Evolutionary conservation across 2,113 vertebrate genomes (phyloP), one percentile per base, ranked within the genome.

Genomic region (Rhombomys opimus): DNA sequence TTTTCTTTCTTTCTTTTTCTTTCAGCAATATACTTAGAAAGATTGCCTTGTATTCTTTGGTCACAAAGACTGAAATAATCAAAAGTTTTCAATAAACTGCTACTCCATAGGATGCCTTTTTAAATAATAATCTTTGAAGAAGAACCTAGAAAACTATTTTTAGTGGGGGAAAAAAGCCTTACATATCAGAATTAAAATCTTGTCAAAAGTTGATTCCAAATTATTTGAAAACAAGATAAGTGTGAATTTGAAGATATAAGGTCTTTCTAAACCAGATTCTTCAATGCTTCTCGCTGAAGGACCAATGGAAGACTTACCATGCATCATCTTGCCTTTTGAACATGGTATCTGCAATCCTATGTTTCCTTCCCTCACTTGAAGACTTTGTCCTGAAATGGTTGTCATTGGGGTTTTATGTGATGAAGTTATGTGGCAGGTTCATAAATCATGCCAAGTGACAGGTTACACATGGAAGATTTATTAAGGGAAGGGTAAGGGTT

Each of bases 231-330:
- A 5, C 7, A 32, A 5, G 67, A 52, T 41, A 5, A 61, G 88
- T 88, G 81, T 80, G 23, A 85, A 54, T 67, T 95, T 94, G 61
- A 85, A 90, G 41, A 72, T 61, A 80, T 41, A 2, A 73, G 23
- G 68, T 84, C 17, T 70, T 63, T 82, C 87, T 77, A 91, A 68
- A 68, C 81, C 23, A 3, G 35, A 76, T 70, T 59, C 38, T 8
- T 82, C 13, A 35, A 41, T 80, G 87, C 35, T 95, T 91, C 61
- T 57, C 78, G 32, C 10, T 82, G 68, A 92, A 92, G n/a, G 9
- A 93, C 84, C 78, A 94, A 95, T 92, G 38, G 3, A 9, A 89
- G 61, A 86, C 89, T 92, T 86, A 30, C 35, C 78, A 72, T 38
- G 85, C 23, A 50, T 8, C 6, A 87, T 13, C 2, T 80, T 76